Evolutionary conservation across 1,140 invertebrate genomes (phyloP), one percentile per base, ranked within the genome.

Genomic region (Sminthurides bifidus): DNA sequence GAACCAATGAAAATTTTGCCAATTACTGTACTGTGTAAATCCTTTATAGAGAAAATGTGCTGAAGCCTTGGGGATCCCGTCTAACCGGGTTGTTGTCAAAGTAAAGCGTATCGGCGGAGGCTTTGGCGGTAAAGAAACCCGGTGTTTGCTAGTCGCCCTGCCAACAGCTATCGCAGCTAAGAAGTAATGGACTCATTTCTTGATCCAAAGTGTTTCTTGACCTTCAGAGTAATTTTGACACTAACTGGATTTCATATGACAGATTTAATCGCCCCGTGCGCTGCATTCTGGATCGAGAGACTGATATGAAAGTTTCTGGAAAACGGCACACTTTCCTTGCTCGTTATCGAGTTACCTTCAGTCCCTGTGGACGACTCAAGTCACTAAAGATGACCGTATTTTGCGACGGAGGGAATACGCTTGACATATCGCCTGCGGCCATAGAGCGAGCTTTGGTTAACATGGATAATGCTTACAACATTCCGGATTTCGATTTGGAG

Each of bases 91-190:
- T 23, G 64, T 70, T 12, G 70, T 71, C 6, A 68, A 69, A 60
- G 70, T 73, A 1, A 76, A 76, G 61, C 64, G 78, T 63, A 58
- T 79, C 40, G 77, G 77, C 37, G 78, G 78, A 19, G 78, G 75
- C 26, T 79, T 80, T 70, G 78, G 78, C 24, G 78, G 78, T 19
- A 79, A 79, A 63, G 77, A 80, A 63, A 72, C 69, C 3, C 64
- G 72, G 46, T 65, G 64, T 24, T 58, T 64, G n/a, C 38, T 70
- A 12, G 56, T 74, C 3, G 62, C 71, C 23, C 55, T 71, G 15
- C 71, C 74, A n/a, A 64, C 68, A 26, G 74, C 75, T 27, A 60
- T 79, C 41, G 78, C 76, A 14, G 76, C 76, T 23, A 50, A 66
- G 45, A 77, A 73, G 73, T 78, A 65, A 55, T 66, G 63, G 24